phyloP scores from a whole-genome alignment of 2,888 invertebrate genomes.

The Macrophya annulata region DNA sequence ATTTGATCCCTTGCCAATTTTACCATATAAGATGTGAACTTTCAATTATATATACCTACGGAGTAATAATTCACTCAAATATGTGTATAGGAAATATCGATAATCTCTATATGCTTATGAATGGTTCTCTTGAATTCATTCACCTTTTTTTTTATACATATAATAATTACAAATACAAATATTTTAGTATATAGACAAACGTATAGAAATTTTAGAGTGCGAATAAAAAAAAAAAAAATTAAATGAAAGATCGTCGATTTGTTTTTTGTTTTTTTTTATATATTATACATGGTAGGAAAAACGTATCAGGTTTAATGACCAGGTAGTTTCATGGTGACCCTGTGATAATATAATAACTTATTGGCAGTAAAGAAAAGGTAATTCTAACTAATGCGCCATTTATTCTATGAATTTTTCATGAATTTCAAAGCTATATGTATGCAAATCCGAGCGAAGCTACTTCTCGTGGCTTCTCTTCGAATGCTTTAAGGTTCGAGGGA shows the following conservation, averaged over 20 bases:
- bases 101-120: no score
- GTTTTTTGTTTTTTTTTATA: no score
- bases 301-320: slow-evolving; percentile 10
- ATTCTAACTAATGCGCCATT: slow-evolving; percentile 72
- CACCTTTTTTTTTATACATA: no score
- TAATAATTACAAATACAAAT: no score
- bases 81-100: no score
- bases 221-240: no score
- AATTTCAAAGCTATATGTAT: slow-evolving; percentile 76
- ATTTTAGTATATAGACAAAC: no score
- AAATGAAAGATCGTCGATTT: no score
- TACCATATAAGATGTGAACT: not conserved
- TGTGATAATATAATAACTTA: slow-evolving; percentile 70
- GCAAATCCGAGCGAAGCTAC: slow-evolving; percentile 68
- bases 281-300: not conserved
- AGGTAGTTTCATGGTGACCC: not conserved
- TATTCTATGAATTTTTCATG: slow-evolving; percentile 76
- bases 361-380: slow-evolving; percentile 74
- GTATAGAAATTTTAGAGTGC: no score
- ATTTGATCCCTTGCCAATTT: slow-evolving; percentile 1
- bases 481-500: slow-evolving; percentile 18
- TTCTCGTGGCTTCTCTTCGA: slow-evolving; percentile 27
- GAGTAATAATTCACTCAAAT: not conserved
- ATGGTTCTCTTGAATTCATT: no score
- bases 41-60: no score